Conservation (phyloP, 2,113 vertebrate genomes). For the Alexandromys fortis region DNA sequence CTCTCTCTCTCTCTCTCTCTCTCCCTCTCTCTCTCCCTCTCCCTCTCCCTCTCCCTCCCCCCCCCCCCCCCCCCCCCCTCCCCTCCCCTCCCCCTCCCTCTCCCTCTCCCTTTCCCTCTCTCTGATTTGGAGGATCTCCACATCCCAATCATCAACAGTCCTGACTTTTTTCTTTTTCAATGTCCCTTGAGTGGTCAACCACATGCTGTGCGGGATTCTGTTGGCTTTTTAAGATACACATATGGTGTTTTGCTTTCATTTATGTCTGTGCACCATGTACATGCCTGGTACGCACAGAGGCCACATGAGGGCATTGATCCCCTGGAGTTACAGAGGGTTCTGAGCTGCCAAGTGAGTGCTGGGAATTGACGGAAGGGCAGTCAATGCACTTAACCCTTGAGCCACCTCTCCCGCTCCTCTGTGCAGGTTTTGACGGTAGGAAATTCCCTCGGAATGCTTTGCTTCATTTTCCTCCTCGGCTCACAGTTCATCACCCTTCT, state of each 20-base stretch:
- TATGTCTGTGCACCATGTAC: neutral
- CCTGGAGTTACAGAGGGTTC: neutral
- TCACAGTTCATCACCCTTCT: neutral
- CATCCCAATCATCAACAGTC: neutral
- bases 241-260: neutral
- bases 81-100: too few relatives aligned
- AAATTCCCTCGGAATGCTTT: neutral
- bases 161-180: neutral
- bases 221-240: neutral
- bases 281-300: neutral
- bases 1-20: too few relatives aligned
- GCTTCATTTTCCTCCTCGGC: neutral
- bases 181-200: accelerated
- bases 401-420: neutral
- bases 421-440: neutral
- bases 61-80: too few relatives aligned
- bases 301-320: neutral
- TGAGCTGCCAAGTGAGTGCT: neutral
- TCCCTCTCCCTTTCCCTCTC: too few relatives aligned
- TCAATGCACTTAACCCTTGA: neutral
- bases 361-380: neutral
- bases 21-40: too few relatives aligned
- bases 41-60: too few relatives aligned
- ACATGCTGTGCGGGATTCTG: neutral
- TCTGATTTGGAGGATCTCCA: neutral